Evolutionary conservation across 2,113 vertebrate species (phyloP).

Genomic region (Neodontobutis hainanensis): DNA sequence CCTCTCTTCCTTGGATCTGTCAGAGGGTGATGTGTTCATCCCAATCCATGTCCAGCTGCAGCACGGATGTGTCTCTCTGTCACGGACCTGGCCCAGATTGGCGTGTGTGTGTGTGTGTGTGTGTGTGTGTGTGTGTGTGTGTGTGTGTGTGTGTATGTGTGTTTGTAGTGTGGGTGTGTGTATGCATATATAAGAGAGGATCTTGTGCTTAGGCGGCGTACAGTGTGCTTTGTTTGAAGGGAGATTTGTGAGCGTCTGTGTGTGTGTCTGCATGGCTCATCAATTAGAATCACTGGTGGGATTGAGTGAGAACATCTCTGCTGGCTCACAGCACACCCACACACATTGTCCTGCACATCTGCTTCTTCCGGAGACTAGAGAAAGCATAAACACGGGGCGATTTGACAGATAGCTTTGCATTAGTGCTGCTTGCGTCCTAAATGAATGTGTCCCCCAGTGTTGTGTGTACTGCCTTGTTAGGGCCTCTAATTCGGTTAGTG

Average conservation of each 20-base stretch:
- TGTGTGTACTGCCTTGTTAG: conserved; percentile 66
- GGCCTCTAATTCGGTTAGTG: conserved; percentile 65
- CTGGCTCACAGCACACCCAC: conserved; percentile 53
- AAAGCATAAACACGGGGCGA: conserved; percentile 32
- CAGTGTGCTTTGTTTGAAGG: conserved; percentile 46
- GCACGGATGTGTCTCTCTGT: conserved; percentile 47
- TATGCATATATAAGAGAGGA: conserved; percentile 31
- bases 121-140: conserved; percentile 36
- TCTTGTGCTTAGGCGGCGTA: conserved; percentile 31
- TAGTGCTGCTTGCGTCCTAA: conserved; percentile 52
- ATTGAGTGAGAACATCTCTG: conserved; percentile 60
- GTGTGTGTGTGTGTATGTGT: conserved; percentile 22
- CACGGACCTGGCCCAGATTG: conserved; percentile 56
- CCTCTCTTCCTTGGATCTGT: conserved; percentile 56
- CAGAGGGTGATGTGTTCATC: conserved; percentile 77
- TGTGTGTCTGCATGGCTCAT: conserved; percentile 45
- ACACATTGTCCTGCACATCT: conserved; percentile 60
- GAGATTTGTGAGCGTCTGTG: conserved; percentile 21
- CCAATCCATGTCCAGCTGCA: conserved; percentile 67
- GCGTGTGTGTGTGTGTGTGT: conserved; percentile 17
- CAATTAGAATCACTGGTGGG: conserved; percentile 63
- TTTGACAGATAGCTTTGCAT: conserved; percentile 65
- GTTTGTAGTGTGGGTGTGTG: conserved; percentile 21
- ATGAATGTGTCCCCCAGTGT: conserved; percentile 63
- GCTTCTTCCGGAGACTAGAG: conserved; percentile 19